Evolutionary conservation across 2,888 invertebrate genomes (phyloP).

Genomic region (Antheraea yamamai): DNA sequence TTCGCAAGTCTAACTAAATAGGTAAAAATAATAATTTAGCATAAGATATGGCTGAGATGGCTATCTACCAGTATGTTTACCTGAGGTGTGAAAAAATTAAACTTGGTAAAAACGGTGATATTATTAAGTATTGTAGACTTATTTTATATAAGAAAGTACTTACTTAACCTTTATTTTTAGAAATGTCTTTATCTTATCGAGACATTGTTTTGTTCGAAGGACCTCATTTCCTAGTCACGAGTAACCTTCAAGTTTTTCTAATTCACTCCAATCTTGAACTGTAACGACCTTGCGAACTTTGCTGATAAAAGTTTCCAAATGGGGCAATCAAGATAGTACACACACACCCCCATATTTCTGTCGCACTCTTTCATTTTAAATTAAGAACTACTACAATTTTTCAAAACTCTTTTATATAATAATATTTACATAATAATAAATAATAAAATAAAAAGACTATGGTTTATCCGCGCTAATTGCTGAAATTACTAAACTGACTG

Average conservation of each 20-base stretch:
- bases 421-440: neutral
- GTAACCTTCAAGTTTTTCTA: conserved; percentile 9
- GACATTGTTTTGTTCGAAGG: conserved; percentile 2
- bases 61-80: too few species aligned
- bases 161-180: conserved; percentile 6
- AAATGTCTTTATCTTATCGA: conserved; percentile 12
- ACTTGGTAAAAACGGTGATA: neutral
- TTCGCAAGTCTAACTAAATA: too few species aligned
- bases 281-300: conserved; percentile 12
- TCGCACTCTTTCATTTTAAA: too few species aligned
- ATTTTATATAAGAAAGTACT: neutral
- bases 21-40: too few species aligned
- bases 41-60: too few species aligned
- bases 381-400: neutral
- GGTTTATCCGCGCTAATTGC: neutral
- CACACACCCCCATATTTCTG: neutral
- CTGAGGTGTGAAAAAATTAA: too few species aligned
- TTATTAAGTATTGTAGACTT: neutral
- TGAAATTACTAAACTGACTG: too few species aligned
- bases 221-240: conserved; percentile 11
- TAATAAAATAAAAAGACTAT: neutral
- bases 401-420: neutral
- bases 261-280: conserved; percentile 12
- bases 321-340: conserved; percentile 1
- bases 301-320: conserved; percentile 8